phyloP scores from a whole-genome alignment of 2,888 invertebrate species.

The Rhingia rostrata region DNA sequence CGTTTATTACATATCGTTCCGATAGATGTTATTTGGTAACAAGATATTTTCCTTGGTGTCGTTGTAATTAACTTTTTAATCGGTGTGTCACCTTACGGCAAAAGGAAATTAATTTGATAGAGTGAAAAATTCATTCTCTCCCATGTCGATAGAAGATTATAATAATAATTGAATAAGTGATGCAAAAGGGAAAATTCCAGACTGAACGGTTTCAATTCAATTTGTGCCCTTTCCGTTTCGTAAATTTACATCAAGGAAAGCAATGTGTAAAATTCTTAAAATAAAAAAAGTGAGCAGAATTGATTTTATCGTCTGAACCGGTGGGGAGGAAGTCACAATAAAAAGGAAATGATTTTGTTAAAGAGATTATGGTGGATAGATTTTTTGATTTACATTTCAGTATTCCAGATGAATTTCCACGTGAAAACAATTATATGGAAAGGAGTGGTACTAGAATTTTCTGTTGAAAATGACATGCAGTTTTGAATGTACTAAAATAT shows the following conservation, averaged over 20 bases:
- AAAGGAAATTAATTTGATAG: constrained; percentile 28
- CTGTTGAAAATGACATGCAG: too few species aligned
- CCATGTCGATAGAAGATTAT: constrained; percentile 21
- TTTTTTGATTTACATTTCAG: constrained; percentile 18
- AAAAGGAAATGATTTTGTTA: constrained; percentile 44
- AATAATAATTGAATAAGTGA: constrained; percentile 47
- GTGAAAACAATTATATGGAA: too few species aligned
- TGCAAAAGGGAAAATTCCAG: constrained; percentile 38
- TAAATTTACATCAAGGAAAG: constrained; percentile 26
- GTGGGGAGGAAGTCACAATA: constrained; percentile 25
- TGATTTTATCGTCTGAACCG: constrained; percentile 37
- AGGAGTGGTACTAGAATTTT: too few species aligned
- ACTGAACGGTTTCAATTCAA: constrained; percentile 44
- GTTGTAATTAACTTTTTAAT: constrained; percentile 35
- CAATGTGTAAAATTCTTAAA: constrained; percentile 8
- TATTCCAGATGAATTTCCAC: background rate
- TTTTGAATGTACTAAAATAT: too few species aligned
- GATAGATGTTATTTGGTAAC: background rate
- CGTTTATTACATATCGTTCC: background rate
- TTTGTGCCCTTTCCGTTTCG: constrained; percentile 34
- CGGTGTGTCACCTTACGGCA: background rate
- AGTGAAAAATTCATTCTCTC: constrained; percentile 25
- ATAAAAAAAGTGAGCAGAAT: constrained; percentile 40
- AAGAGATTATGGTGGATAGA: constrained; percentile 18
- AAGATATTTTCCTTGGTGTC: background rate